Conservation (phyloP, 2,888 invertebrate genomes). For the Apeira syringaria region DNA sequence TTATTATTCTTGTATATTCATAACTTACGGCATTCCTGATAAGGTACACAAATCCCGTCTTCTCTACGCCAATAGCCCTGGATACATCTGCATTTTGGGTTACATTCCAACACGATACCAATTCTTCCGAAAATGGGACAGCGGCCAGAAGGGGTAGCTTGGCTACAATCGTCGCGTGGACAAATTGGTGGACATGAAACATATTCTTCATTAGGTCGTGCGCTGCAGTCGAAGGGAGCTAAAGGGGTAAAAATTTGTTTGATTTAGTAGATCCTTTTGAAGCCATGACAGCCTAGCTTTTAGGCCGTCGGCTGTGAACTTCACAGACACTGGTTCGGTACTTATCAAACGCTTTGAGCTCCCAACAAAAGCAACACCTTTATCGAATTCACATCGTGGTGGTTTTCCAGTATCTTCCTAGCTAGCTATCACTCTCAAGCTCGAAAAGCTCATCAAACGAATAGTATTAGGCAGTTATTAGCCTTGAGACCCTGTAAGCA, state of each 20-base stretch:
- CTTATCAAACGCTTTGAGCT: too few species aligned
- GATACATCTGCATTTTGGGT: conserved; percentile 47
- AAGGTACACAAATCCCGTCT: conserved; percentile 48
- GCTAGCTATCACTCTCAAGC: too few species aligned
- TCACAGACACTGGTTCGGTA: too few species aligned
- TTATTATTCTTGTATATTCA: background rate
- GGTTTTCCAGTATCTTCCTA: too few species aligned
- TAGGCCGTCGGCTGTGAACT: too few species aligned
- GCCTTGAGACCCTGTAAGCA: too few species aligned
- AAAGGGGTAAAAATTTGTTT: conserved; percentile 17
- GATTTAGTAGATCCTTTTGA: too few species aligned
- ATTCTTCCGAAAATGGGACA: conserved; percentile 39
- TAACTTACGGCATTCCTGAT: conserved; percentile 34
- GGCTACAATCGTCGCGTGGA: conserved; percentile 45
- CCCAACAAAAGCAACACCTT: too few species aligned
- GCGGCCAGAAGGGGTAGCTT: conserved; percentile 37
- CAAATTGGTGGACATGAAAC: conserved; percentile 47
- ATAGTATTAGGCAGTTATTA: too few species aligned
- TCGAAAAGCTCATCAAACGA: too few species aligned
- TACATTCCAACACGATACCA: conserved; percentile 36
- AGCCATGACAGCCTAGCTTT: too few species aligned
- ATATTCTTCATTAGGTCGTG: conserved; percentile 39
- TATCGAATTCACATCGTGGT: too few species aligned
- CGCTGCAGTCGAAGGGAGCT: conserved; percentile 46
- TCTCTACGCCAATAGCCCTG: conserved; percentile 43